Conservation (phyloP, 2,888 invertebrate species). For the Dasysyrphus tricinctus region DNA sequence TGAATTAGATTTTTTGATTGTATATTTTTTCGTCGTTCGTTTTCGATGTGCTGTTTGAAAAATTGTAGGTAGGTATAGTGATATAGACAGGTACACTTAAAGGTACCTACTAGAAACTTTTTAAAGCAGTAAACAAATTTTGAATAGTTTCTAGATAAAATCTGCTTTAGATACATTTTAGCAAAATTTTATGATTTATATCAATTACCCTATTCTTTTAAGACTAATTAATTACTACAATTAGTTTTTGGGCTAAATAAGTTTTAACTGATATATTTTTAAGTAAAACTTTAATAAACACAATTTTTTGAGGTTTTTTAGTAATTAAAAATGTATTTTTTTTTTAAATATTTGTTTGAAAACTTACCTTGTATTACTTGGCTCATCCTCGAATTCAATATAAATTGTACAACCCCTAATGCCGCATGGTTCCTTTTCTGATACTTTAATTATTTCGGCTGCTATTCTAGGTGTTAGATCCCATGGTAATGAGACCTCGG, state of each 20-base stretch:
- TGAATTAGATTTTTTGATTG: conserved; percentile 9
- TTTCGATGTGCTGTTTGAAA: background rate
- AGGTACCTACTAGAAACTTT: too few relatives aligned
- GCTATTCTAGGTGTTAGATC: conserved; percentile 92
- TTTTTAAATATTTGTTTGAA: background rate
- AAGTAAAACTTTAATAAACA: background rate
- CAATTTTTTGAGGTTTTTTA: background rate
- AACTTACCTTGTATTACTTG: conserved; percentile 84
- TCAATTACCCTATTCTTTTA: too few relatives aligned
- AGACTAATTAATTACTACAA: conserved; percentile 4
- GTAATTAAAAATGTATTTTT: background rate
- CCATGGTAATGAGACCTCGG: conserved; percentile 93
- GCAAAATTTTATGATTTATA: too few relatives aligned
- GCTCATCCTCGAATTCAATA: conserved; percentile 91
- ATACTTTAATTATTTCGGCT: conserved; percentile 90
- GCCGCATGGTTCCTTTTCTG: conserved; percentile 95
- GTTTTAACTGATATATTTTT: background rate
- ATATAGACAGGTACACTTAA: too few relatives aligned
- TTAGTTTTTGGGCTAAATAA: background rate
- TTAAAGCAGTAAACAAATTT: too few relatives aligned
- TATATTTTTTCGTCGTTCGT: background rate
- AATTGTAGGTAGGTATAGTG: too few relatives aligned
- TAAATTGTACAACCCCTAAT: conserved; percentile 93
- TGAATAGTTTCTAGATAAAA: too few relatives aligned
- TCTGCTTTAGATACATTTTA: too few relatives aligned